Evolutionary conservation across 2,113 vertebrate species (phyloP).

Genomic region (Pyrgilauda ruficollis): DNA sequence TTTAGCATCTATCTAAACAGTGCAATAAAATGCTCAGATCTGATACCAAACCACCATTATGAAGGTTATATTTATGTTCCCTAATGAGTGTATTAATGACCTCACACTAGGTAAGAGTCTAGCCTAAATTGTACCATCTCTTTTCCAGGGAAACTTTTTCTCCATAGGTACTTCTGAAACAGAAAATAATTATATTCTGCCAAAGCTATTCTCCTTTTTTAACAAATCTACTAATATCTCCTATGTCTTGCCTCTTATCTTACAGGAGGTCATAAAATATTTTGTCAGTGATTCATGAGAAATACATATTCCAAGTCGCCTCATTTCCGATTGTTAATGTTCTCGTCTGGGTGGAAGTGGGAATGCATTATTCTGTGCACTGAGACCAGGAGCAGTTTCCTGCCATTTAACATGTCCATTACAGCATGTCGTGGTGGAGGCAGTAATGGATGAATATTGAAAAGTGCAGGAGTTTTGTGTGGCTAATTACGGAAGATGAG

Average conservation of each 20-base stretch:
- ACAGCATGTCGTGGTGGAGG: neutral
- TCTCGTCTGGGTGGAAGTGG: neutral
- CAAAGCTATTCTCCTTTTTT: neutral
- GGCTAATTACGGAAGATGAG: neutral
- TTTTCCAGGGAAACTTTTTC: neutral
- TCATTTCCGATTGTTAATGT: slow-evolving; percentile 53
- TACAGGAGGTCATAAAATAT: slow-evolving; percentile 47
- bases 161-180: neutral
- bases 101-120: neutral
- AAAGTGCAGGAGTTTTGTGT: neutral
- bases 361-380: neutral
- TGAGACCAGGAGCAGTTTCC: slow-evolving; percentile 10
- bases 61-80: neutral
- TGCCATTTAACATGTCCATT: slow-evolving; percentile 11
- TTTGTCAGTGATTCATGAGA: slow-evolving; percentile 61
- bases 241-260: slow-evolving; percentile 16
- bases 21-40: neutral
- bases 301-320: neutral
- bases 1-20: neutral
- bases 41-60: neutral
- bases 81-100: neutral
- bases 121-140: neutral
- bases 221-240: neutral
- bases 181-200: neutral
- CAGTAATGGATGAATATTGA: slow-evolving; percentile 14